Evolutionary conservation across 2,888 invertebrate species (phyloP).

Genomic region (Clepsis dumicolana): DNA sequence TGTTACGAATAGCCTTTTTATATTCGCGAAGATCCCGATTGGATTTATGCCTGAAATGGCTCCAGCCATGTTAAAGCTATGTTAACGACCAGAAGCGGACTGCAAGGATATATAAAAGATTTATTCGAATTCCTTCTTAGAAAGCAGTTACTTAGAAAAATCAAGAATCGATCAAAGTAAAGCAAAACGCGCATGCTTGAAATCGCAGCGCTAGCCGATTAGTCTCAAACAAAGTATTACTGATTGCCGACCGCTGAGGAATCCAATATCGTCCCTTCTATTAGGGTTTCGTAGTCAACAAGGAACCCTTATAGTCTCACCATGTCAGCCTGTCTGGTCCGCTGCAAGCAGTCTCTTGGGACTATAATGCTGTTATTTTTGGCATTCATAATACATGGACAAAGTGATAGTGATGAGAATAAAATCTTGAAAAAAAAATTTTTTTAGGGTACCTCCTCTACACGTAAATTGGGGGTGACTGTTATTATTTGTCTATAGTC

Average conservation of each 20-base stretch:
- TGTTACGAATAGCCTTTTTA: conserved; percentile 45
- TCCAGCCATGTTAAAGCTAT: conserved; percentile 49
- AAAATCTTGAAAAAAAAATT: too few relatives aligned
- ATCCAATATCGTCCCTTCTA: background rate
- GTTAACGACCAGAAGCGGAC: conserved; percentile 55
- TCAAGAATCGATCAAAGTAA: conserved; percentile 9
- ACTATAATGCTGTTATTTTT: too few relatives aligned
- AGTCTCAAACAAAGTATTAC: background rate
- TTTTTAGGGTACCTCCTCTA: too few relatives aligned
- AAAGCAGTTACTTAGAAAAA: background rate
- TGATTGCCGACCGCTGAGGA: background rate
- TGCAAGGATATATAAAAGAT: conserved; percentile 51
- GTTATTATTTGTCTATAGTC: too few relatives aligned
- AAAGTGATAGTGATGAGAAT: too few relatives aligned
- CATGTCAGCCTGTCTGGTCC: too few relatives aligned
- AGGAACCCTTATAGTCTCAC: too few relatives aligned
- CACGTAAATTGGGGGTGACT: too few relatives aligned
- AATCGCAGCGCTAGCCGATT: background rate
- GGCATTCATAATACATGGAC: too few relatives aligned
- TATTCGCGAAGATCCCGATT: conserved; percentile 46
- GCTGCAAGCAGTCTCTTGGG: too few relatives aligned
- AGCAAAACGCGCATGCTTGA: conserved; percentile 8
- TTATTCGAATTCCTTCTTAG: conserved; percentile 46
- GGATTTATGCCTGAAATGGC: conserved; percentile 43
- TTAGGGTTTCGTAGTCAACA: too few relatives aligned